A percentile compares a stretch with the other conserved stretches of the same genome.
Evolutionary conservation across 2,797 vertebrate species (phyloP).

Genomic region (Xenentodon cancila): DNA sequence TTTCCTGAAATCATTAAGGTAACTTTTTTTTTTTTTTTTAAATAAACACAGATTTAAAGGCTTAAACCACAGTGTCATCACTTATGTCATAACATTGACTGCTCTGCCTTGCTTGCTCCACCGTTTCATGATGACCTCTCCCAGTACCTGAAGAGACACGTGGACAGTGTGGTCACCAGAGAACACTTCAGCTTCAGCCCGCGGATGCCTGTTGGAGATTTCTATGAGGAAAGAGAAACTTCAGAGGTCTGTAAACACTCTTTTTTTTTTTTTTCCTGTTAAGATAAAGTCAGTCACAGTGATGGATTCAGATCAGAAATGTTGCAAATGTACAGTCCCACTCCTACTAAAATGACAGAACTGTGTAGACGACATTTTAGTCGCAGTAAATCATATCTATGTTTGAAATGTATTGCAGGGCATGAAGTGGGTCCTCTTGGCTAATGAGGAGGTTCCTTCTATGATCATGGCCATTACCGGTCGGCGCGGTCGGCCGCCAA

Average conservation of each 20-base stretch:
- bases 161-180: constrained; percentile 86
- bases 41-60: too few species aligned
- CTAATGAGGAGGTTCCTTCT: constrained; percentile 93
- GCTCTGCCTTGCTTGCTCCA: neutral
- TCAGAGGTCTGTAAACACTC: constrained; percentile 82
- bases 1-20: constrained; percentile 99
- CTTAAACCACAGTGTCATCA: too few species aligned
- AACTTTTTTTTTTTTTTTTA: neutral
- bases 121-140: neutral
- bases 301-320: neutral
- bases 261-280: neutral
- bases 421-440: constrained; percentile 88
- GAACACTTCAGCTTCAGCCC: constrained; percentile 99
- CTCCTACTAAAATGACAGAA: neutral
- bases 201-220: constrained; percentile 96
- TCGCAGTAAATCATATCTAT: neutral
- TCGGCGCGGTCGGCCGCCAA: constrained; percentile 93
- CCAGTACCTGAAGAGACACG: constrained; percentile 92
- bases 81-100: neutral
- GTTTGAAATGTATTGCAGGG: constrained; percentile 79
- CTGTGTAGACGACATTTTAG: neutral
- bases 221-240: constrained; percentile 93
- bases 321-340: neutral
- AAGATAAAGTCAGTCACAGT: neutral
- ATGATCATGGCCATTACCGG: constrained; percentile 98